These are phyloP conservation scores for Ophion costatus DNA, from an alignment of 2,888 invertebrate species.

Conservation along the genomic window DNA sequence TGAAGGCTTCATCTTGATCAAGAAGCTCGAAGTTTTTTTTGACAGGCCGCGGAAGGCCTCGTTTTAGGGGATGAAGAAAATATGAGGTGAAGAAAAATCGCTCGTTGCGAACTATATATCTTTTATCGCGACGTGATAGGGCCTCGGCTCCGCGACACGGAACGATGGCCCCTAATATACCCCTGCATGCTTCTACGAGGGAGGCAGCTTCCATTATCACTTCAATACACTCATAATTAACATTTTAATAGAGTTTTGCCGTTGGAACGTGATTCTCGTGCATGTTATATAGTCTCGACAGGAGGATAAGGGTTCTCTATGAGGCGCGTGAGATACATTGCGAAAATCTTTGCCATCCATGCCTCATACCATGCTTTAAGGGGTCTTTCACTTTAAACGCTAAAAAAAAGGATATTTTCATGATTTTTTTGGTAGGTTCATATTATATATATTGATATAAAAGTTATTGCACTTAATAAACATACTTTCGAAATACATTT, in stretches of 20 bases:
- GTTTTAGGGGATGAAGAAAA: not conserved
- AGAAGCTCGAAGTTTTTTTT: conserved; percentile 5
- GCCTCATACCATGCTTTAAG: too few relatives aligned
- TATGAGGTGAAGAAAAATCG: not conserved
- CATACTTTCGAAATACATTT: too few relatives aligned
- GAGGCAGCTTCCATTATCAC: conserved; percentile 38
- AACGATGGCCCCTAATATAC: not conserved
- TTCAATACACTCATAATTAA: conserved; percentile 28
- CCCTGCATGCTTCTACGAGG: conserved; percentile 1
- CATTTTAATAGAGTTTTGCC: conserved; percentile 42
- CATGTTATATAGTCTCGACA: not conserved
- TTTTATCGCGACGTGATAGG: too few relatives aligned
- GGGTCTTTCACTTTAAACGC: too few relatives aligned
- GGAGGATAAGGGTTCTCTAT: not conserved
- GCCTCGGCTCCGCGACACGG: not conserved
- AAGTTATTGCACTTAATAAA: too few relatives aligned
- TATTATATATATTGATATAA: too few relatives aligned
- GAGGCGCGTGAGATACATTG: too few relatives aligned
- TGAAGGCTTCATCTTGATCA: not conserved
- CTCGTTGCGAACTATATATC: not conserved
- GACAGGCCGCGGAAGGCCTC: not conserved
- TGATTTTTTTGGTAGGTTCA: too few relatives aligned
- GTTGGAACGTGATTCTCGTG: conserved; percentile 14
- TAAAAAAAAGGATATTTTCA: too few relatives aligned
- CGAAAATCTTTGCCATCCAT: too few relatives aligned